Percentiles rank a stretch among this genome's conserved stretches.
Evolutionary conservation across 2,797 vertebrate species (phyloP).

Genomic region (Masticophis lateralis): DNA sequence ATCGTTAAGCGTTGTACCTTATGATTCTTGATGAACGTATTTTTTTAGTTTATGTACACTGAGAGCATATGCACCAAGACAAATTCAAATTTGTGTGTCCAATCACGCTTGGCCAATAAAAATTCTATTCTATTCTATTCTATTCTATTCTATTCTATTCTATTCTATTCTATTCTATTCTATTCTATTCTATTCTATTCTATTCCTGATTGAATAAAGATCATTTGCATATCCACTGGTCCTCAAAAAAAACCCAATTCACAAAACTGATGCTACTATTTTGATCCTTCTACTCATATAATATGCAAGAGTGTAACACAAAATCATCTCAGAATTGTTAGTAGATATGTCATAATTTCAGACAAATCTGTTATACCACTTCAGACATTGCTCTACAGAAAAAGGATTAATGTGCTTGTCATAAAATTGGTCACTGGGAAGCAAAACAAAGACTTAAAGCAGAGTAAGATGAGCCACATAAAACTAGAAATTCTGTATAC

Average conservation of each 20-base stretch:
- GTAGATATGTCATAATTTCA: neutral
- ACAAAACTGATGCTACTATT: neutral
- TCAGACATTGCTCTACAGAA: neutral
- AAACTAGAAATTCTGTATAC: neutral
- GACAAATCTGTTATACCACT: neutral
- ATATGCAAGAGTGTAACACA: neutral
- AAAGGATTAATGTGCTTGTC: neutral
- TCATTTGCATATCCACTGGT: neutral
- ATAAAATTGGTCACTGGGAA: neutral
- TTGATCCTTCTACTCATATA: neutral
- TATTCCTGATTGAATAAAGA: neutral
- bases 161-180: too few species aligned
- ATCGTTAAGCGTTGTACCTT: too few species aligned
- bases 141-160: too few species aligned
- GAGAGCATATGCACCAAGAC: too few species aligned
- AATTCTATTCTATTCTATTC: too few species aligned
- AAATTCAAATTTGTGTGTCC: too few species aligned
- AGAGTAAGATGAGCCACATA: neutral
- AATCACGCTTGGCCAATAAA: too few species aligned
- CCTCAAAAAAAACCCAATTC: neutral
- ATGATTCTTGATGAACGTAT: too few species aligned
- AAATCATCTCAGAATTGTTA: neutral
- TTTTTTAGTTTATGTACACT: too few species aligned
- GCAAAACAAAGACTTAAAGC: neutral
- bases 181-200: too few species aligned